Evolutionary conservation across 2,888 invertebrate genomes (phyloP).

Genomic region (Aradus depressus): DNA sequence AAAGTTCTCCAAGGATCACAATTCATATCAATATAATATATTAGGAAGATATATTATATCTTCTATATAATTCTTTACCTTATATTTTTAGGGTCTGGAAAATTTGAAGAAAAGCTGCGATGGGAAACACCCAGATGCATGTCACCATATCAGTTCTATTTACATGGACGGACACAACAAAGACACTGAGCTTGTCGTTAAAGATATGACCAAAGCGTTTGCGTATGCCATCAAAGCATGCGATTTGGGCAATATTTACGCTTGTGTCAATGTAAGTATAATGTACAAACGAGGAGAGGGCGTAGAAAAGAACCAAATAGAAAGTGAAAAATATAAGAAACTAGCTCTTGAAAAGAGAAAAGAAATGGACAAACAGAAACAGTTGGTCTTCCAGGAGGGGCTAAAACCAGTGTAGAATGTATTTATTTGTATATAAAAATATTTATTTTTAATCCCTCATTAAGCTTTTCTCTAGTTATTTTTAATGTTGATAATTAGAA

Average conservation of each 20-base stretch:
- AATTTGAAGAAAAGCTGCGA: conserved; percentile 44
- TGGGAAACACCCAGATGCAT: conserved; percentile 52
- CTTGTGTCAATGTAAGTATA: conserved; percentile 80
- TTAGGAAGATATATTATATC: neutral
- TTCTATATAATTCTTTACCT: neutral
- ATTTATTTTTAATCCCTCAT: too few species aligned
- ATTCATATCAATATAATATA: too few species aligned
- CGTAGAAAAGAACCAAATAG: conserved; percentile 54
- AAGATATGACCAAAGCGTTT: conserved; percentile 68
- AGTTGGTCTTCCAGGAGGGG: conserved; percentile 43
- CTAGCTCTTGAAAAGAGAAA: conserved; percentile 59
- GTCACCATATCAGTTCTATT: conserved; percentile 70
- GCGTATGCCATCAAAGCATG: conserved; percentile 67
- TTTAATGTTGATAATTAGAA: too few species aligned
- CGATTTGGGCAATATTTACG: conserved; percentile 63
- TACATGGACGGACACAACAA: conserved; percentile 54
- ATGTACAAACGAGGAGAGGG: conserved; percentile 82
- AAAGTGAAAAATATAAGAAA: conserved; percentile 61
- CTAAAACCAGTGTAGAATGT: conserved; percentile 28
- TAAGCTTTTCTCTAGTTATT: too few species aligned
- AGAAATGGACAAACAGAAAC: conserved; percentile 44
- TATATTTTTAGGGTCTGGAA: conserved; percentile 38
- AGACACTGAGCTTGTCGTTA: conserved; percentile 37
- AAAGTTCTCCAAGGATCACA: too few species aligned
- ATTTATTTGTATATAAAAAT: conserved; percentile 2